Percentiles rank a stretch among this genome's conserved stretches.
Conservation (phyloP, 2,797 vertebrate species). For the Sciurus vulgaris region DNA sequence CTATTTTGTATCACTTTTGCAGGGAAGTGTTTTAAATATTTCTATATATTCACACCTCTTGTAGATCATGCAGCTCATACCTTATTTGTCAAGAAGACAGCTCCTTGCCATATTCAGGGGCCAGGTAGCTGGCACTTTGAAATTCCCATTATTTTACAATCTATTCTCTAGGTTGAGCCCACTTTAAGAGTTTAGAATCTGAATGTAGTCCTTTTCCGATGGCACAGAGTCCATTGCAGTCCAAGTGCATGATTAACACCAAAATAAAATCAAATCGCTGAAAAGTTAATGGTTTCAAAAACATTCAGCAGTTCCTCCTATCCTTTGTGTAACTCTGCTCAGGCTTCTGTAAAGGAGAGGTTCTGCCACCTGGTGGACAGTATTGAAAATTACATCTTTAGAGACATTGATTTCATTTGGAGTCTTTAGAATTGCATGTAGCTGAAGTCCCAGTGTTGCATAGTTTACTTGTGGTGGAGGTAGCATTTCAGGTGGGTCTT, state of each 20-base stretch:
- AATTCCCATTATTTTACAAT: neutral
- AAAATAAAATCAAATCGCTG: constrained; percentile 34
- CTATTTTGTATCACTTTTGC: neutral
- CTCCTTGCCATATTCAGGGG: neutral
- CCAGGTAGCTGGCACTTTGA: neutral
- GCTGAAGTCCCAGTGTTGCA: neutral
- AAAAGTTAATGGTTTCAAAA: constrained; percentile 63
- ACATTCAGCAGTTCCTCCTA: neutral
- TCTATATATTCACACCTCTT: neutral
- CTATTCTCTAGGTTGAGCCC: neutral
- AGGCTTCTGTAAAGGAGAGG: constrained; percentile 75
- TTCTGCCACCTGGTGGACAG: constrained; percentile 86
- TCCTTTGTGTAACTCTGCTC: constrained; percentile 44
- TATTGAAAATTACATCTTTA: constrained; percentile 50
- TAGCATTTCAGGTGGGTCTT: neutral
- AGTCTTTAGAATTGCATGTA: neutral
- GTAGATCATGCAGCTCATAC: neutral
- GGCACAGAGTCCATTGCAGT: neutral
- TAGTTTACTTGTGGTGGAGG: neutral
- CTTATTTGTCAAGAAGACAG: neutral
- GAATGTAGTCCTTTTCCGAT: neutral
- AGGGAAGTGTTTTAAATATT: neutral
- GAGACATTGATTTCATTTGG: neutral
- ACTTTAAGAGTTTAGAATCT: neutral
- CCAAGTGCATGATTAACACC: neutral